These are phyloP conservation scores for Bombus pascuorum DNA, from an alignment of 1,140 invertebrate species.

Conservation along the genomic window DNA sequence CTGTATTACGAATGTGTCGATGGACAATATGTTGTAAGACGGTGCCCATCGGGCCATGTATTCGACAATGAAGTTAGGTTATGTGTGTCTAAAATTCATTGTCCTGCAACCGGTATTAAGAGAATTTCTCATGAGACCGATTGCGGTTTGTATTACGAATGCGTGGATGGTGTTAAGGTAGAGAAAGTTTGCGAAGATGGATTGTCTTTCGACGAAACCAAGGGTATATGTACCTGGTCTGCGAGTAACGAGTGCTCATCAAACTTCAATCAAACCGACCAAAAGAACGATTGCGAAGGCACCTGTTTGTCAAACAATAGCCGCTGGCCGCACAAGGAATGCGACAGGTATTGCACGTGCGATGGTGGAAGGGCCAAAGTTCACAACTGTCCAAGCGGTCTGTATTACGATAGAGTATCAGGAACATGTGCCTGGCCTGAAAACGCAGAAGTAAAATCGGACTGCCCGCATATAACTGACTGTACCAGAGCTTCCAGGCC, in stretches of 20 bases:
- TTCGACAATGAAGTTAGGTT: conserved; percentile 81
- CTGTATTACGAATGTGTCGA: conserved; percentile 83
- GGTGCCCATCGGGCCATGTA: conserved; percentile 76
- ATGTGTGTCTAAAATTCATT: conserved; percentile 68
- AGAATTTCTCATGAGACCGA: conserved; percentile 14
- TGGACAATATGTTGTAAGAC: conserved; percentile 77
- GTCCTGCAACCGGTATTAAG: not conserved
- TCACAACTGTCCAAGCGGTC: no score
- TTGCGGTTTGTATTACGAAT: conserved; percentile 74
- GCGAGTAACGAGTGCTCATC: not conserved
- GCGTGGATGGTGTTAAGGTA: conserved; percentile 31
- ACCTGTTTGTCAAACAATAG: no score
- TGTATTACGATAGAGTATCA: fast-evolving
- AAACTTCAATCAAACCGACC: no score
- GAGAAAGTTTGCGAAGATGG: conserved; percentile 72
- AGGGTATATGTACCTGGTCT: not conserved
- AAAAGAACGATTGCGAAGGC: no score
- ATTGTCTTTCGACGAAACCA: conserved; percentile 73
- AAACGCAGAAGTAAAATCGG: no score
- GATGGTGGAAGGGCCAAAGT: fast-evolving
- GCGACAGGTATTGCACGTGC: no score
- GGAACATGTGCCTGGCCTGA: not conserved
- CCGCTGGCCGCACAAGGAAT: no score
- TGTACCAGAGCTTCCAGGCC: fast-evolving
- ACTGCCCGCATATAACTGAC: not conserved